Evolutionary conservation across 2,888 invertebrate genomes (phyloP), one percentile per base, ranked within the genome.

Genomic region (Cinara cedri): DNA sequence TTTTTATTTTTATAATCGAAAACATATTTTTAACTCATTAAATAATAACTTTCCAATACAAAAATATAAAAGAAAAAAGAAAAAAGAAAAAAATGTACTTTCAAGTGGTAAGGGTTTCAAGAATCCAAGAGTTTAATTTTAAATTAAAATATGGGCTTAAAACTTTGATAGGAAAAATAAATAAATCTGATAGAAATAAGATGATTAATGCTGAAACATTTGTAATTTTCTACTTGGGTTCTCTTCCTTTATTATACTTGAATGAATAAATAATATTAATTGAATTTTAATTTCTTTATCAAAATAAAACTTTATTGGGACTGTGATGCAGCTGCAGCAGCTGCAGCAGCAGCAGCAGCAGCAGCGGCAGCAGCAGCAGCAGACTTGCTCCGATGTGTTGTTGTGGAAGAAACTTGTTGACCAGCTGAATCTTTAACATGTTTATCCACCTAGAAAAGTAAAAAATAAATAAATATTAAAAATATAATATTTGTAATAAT

Each of bases 381-480:
- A n/a, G 68, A n/a, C 24, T 78, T 78, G 19, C 60, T 62, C 60
- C 78, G 68, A 70, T 78, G 78, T 49, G 68, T 49, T 51, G 70
- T 60, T 26, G 78, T 78, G 34, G 78, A 46, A n/a, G 68, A 34
- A 49, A 78, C 68, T 78, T 78, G 78, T 70, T 78, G 78, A 78
- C 16, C 16, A 49, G 78, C 60, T n/a, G 57, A 44, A 54, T 86
- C 86, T 83, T 85, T 85, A 51, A 84, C 82, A 82, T 85, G 84
- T 82, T 86, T 86, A 81, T 85, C 85, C 81, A 86, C 85, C 86
- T 86, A 82, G n/a, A n/a, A 42, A 83, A 83, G 65, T 63, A 55
- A 66, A 81, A 62, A 34, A 57, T n/a, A 13, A 49, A 1, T 8
- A 68, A 51, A 51, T 51, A n/a, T n/a, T n/a, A n/a, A n/a, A 55